These are phyloP conservation scores for Anabacerthia variegaticeps DNA, from an alignment of 2,797 vertebrate species.

Conservation along the genomic window DNA sequence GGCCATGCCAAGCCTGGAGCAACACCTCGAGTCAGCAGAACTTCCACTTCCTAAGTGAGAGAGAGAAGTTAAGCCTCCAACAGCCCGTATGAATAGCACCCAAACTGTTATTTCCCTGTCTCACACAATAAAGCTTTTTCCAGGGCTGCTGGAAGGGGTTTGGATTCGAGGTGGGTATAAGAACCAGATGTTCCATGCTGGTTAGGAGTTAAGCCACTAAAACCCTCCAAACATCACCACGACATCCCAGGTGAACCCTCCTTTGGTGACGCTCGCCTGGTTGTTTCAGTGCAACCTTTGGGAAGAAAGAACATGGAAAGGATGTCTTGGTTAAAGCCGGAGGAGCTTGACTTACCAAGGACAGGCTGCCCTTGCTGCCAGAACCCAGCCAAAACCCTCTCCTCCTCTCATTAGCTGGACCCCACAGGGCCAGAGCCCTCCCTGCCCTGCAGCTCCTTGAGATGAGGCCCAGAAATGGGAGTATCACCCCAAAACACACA, in stretches of 20 bases:
- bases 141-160: not conserved
- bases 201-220: not conserved
- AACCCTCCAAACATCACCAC: not conserved
- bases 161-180: accelerated
- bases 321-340: not conserved
- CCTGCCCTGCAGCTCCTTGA: not conserved
- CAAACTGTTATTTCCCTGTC: accelerated
- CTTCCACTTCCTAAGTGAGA: accelerated
- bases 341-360: not conserved
- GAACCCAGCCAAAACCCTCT: not conserved
- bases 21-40: not conserved
- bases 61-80: not conserved
- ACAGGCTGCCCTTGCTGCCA: not conserved
- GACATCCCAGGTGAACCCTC: accelerated
- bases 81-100: accelerated
- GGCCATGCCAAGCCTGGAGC: not conserved
- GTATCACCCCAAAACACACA: not conserved
- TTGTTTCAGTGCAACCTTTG: not conserved
- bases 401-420: not conserved
- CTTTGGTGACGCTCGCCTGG: accelerated
- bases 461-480: not conserved
- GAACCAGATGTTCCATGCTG: not conserved
- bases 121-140: accelerated
- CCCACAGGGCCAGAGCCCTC: not conserved
- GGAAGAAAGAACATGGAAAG: not conserved